A percentile compares a stretch with the other conserved stretches of the same genome.
Conservation (phyloP, 1,140 invertebrate species). For the Acyrthosiphon pisum region DNA sequence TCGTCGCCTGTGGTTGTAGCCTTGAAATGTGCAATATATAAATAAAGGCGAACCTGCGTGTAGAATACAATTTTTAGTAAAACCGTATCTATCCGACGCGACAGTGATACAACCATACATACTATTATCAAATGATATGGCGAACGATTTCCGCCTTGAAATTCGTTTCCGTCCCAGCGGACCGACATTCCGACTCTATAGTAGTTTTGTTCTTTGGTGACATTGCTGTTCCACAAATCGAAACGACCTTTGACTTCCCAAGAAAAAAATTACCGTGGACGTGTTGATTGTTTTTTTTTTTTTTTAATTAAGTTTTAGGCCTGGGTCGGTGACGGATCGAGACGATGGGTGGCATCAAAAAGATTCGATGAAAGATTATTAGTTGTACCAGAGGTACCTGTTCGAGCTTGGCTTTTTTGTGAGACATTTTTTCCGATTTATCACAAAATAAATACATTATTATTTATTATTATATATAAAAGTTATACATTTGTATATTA, state of each 20-base stretch:
- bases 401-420: neutral
- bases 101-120: neutral
- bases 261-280: neutral
- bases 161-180: neutral
- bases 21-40: neutral
- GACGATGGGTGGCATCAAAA: neutral
- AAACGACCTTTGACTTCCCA: neutral
- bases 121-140: neutral
- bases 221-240: neutral
- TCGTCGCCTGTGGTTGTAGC: neutral
- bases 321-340: neutral
- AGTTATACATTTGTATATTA: neutral
- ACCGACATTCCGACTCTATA: neutral
- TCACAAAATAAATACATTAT: neutral
- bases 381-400: neutral
- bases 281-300: neutral
- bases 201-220: neutral
- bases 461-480: neutral
- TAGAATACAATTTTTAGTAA: conserved; percentile 2
- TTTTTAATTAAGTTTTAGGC: neutral
- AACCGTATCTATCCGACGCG: neutral
- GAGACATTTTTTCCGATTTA: neutral
- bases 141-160: neutral
- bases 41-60: neutral
- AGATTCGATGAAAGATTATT: neutral